These are phyloP conservation scores for Heliconius nattereri DNA, from an alignment of 1,140 invertebrate genomes.

Conservation along the genomic window DNA sequence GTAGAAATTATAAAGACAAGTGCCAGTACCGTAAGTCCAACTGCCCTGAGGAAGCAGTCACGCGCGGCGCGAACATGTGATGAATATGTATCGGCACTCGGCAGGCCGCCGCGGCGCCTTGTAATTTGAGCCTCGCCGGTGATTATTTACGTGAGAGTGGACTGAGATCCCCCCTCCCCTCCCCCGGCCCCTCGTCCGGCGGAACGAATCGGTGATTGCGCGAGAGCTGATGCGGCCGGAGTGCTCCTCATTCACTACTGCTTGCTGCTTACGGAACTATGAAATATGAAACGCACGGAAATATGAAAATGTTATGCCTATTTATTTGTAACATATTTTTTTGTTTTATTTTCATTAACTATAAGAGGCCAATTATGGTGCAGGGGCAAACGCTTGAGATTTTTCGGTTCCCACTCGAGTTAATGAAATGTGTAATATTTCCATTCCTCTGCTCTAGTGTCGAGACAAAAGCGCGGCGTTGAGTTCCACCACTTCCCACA, in stretches of 20 bases:
- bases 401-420: too few relatives aligned
- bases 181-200: conserved; percentile 43
- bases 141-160: conserved; percentile 79
- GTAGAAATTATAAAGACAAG: neutral
- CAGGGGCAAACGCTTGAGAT: too few relatives aligned
- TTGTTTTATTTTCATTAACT: neutral
- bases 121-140: conserved; percentile 76
- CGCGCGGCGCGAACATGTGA: conserved; percentile 69
- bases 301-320: neutral
- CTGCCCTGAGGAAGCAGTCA: conserved; percentile 74
- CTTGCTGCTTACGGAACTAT: conserved; percentile 32
- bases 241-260: conserved; percentile 57
- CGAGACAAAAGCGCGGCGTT: too few relatives aligned
- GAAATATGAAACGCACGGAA: too few relatives aligned
- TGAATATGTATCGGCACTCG: conserved; percentile 74
- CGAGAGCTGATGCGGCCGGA: conserved; percentile 59
- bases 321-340: neutral
- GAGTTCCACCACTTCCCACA: too few relatives aligned
- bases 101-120: conserved; percentile 72
- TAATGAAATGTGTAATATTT: too few relatives aligned
- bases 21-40: conserved; percentile 22
- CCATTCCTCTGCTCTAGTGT: too few relatives aligned
- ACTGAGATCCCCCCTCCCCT: conserved; percentile 15
- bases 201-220: conserved; percentile 76
- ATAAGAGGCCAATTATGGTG: neutral